Evolutionary conservation across 1,140 invertebrate species (phyloP), one percentile per base, ranked within the genome.

Genomic region (Charaxes varanes): DNA sequence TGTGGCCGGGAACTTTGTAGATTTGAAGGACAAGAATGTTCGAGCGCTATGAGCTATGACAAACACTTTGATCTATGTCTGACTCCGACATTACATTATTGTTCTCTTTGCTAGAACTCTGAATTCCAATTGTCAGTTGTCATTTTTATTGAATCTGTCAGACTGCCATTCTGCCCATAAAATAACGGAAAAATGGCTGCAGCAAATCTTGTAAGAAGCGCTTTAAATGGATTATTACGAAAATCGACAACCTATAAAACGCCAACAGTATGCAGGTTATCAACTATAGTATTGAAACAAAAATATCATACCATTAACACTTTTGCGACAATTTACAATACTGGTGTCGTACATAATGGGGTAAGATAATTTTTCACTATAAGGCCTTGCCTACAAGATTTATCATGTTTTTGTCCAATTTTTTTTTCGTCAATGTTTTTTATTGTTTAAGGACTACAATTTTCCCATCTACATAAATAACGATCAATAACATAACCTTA

Each of bases 151-250:
- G n/a, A n/a, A n/a, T n/a, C n/a, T n/a, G n/a, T n/a, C n/a, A n/a
- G n/a, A n/a, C n/a, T n/a, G n/a, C n/a, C n/a, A n/a, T n/a, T n/a
- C n/a, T n/a, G n/a, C n/a, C n/a, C n/a, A n/a, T n/a, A n/a, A n/a
- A n/a, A n/a, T n/a, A 56, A 57, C 58, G 53, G 41, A 65, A 77
- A 79, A 79, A 82, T 82, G 78, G 78, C 78, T 72, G 74, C 73
- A 51, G 69, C 58, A 38, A 82, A 65, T 68, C 53, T 82, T 62
- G 60, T 69, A 52, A 71, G 74, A 55, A 79, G 58, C 67, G 71
- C 67, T 62, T 67, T 82, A 37, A 60, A 53, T 62, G 73, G 73
- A 63, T 69, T 82, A 63, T 56, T 80, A 54, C 58, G 76, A 60
- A 79, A 71, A 70, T 69, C 74, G 44, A 53, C 64, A 4, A 51